Evolutionary conservation across 2,797 vertebrate genomes (phyloP).

Genomic region (Phrynocephalus guinanensis): DNA sequence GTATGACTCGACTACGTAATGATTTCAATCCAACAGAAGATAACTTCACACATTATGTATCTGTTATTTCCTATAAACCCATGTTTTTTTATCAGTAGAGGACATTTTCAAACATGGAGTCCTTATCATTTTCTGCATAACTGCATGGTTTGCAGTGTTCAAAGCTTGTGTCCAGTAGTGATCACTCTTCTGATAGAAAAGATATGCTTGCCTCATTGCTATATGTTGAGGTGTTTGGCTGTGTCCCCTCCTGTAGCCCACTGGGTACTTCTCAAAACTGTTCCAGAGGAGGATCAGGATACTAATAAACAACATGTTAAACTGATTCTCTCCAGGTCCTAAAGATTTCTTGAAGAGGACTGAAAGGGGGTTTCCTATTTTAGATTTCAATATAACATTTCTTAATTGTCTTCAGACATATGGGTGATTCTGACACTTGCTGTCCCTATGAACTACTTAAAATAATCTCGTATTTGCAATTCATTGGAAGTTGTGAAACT

Average conservation of each 20-base stretch:
- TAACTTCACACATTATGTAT: neutral
- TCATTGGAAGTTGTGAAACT: constrained; percentile 17
- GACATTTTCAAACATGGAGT: neutral
- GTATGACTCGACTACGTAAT: neutral
- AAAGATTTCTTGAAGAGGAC: neutral
- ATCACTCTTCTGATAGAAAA: neutral
- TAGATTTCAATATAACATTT: neutral
- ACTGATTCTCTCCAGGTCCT: neutral
- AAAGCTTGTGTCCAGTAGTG: neutral
- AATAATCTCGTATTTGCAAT: neutral
- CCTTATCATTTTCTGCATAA: neutral
- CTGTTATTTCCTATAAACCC: no score
- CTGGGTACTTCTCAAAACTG: neutral
- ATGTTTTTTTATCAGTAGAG: neutral
- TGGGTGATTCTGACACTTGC: neutral
- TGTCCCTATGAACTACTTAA: neutral
- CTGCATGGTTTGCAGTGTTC: neutral
- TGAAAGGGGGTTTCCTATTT: neutral
- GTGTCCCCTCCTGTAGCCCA: neutral
- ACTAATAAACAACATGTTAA: neutral
- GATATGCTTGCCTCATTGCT: neutral
- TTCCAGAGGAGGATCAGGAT: neutral
- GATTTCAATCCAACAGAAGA: neutral
- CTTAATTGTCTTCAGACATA: neutral
- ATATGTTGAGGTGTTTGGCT: neutral